Evolutionary conservation across 2,888 invertebrate genomes (phyloP), one percentile per base, ranked within the genome.

Genomic region (Lobophora halterata): DNA sequence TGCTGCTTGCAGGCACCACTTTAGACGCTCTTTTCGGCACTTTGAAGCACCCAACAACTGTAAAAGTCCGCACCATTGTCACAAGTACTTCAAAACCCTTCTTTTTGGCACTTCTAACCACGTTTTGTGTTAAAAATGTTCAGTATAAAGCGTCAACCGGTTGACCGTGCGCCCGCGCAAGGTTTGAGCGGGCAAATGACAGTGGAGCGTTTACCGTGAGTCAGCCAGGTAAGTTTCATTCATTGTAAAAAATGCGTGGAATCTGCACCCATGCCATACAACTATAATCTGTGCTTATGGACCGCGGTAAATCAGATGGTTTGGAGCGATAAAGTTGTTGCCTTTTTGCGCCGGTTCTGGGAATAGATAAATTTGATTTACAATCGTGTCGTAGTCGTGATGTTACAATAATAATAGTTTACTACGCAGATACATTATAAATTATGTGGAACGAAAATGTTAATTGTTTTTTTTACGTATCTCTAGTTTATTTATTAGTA

Each of bases 11-110:
- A 1, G 86, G 86, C 1, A 75, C 74, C 46, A 87, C 83, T 65
- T 83, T 87, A 4, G 65, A 42, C 3, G 61, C 54, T 28, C 83
- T 63, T 32, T 65, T 77, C 3, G 80, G 74, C 70, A 82, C 67
- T 52, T 57, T 74, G 21, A 83, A 82, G 56, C 82, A 83, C 46
- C 70, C 58, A 11, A 76, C 67, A 57, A 83, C 68, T 65, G 71
- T 72, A 19, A 71, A 71, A n/a, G 70, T 73, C 13, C 79, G 72
- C 68, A 87, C 82, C 83, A 85, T 83, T 42, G 49, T 57, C 34
- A 39, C 42, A 21, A 21, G 1, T 5, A 17, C 12, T 18, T 27
- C 5, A 9, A 6, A 23, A 60, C 55, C n/a, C n/a, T n/a, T 52
- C 46, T 56, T 56, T 59, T 18, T n/a, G 27, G 0, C 40, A 61